A percentile compares a stretch with the other conserved stretches of the same genome.
phyloP scores from a whole-genome alignment of 2,797 vertebrate species.

The Rousettus madagascariensis region DNA sequence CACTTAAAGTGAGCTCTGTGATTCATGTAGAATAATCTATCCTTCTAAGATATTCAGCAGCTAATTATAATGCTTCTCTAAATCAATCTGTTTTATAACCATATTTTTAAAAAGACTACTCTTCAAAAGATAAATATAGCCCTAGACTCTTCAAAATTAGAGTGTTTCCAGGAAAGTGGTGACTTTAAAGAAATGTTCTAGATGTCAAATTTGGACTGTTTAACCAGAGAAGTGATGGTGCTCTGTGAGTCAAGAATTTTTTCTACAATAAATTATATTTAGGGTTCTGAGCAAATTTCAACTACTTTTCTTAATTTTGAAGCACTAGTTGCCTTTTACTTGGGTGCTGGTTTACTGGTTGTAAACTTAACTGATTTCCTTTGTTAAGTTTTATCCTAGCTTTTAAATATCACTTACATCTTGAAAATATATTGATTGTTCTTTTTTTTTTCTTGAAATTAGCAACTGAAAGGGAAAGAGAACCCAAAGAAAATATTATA shows the following conservation, averaged over 20 bases:
- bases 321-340: not conserved
- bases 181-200: constrained; percentile 66
- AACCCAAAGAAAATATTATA: constrained; percentile 16
- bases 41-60: constrained; percentile 77
- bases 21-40: constrained; percentile 79
- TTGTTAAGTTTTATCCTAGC: not conserved
- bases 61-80: constrained; percentile 77
- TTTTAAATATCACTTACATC: not conserved
- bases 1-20: constrained; percentile 76
- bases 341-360: not conserved
- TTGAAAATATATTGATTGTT: not conserved
- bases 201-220: constrained; percentile 63
- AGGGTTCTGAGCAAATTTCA: constrained; percentile 8
- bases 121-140: constrained; percentile 74
- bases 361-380: not conserved
- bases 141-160: constrained; percentile 70
- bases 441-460: not conserved
- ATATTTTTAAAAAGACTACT: constrained; percentile 76
- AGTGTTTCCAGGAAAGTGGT: constrained; percentile 75
- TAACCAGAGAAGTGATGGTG: constrained; percentile 33
- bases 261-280: constrained; percentile 35
- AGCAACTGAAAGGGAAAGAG: not conserved
- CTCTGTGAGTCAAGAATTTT: constrained; percentile 38
- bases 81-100: constrained; percentile 77
- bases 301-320: not conserved